Conservation (phyloP, 2,888 invertebrate species). For the Philereme vetulata region DNA sequence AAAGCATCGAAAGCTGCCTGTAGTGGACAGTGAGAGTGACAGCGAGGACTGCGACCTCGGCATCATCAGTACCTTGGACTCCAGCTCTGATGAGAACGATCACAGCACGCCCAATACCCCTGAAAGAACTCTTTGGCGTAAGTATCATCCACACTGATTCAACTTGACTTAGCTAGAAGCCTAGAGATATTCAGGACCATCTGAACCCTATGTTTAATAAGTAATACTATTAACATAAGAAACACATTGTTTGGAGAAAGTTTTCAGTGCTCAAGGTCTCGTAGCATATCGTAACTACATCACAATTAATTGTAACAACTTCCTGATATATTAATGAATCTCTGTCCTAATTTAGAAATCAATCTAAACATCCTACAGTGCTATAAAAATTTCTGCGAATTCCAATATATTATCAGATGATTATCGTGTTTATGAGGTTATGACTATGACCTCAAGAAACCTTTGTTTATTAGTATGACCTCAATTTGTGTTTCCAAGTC, state of each 20-base stretch:
- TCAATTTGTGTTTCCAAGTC: slow-evolving; percentile 1
- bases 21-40: slow-evolving; percentile 76
- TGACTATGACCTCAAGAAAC: slow-evolving; percentile 6
- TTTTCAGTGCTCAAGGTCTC: neutral
- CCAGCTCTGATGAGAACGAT: slow-evolving; percentile 76
- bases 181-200: neutral
- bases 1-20: slow-evolving; percentile 69
- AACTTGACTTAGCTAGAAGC: neutral
- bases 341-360: neutral
- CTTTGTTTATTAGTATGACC: slow-evolving; percentile 10
- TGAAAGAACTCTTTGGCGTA: slow-evolving; percentile 64
- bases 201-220: neutral
- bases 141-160: slow-evolving; percentile 44
- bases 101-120: slow-evolving; percentile 66
- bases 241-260: neutral
- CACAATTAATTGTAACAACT: neutral
- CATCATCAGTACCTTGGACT: slow-evolving; percentile 82
- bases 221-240: neutral
- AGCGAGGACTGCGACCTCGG: slow-evolving; percentile 83
- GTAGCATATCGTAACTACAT: neutral
- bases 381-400: too few species aligned
- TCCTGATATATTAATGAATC: neutral
- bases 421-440: neutral
- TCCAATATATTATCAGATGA: neutral
- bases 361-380: too few species aligned